Base-by-base conservation (phyloP, 2,113 vertebrate species). In the Perognathus longimembris region DNA sequence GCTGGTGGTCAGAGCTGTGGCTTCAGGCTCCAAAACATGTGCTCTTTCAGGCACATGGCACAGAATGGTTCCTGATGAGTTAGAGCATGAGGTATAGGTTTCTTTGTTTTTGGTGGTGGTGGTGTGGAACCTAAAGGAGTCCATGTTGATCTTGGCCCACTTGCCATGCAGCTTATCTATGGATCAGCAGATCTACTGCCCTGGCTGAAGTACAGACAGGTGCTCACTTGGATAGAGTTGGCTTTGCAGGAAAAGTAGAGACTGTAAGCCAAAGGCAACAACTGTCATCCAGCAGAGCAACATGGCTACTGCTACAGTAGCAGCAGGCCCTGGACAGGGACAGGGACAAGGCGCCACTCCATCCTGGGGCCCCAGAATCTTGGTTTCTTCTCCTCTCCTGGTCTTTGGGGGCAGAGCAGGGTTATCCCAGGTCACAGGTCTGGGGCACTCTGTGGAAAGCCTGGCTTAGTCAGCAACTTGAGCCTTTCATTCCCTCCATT, bases 301-400 rank as follows among this genome's bases (percentile, higher is more conserved):
- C 7, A 7, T 3, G 6, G 30, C 28, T 5, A 3, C 14, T 2
- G n/a, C 15, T 9, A 11, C 9, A 2, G 26, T 1, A 54, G 59
- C 1, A 50, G 57, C 22, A 24, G 30, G 24, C 34, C 22, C 42
- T 18, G 73, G n/a, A 0, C 12, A 4, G 61, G 4, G 18, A 36
- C 64, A 4, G 61, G 4, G 18, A 36, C 64, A 2, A 4, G 15
- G 61, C n/a, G 2, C 0, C n/a, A 38, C 26, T 61, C 36, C 66
- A 24, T 50, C 28, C 63, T 67, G 63, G 66, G 2, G 30, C 38
- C 28, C 69, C 45, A 28, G 40, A 70, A 74, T 63, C 66, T 92
- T 3, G 45, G 10, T 17, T 70, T 78, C 36, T 70, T 88, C 64
- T 66, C 50, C 64, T 66, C 40, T 70, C 28, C 9, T 78, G 24